Percentiles rank a stretch among this genome's conserved stretches.
phyloP scores from a whole-genome alignment of 2,113 vertebrate genomes.

The Peromyscus leucopus region DNA sequence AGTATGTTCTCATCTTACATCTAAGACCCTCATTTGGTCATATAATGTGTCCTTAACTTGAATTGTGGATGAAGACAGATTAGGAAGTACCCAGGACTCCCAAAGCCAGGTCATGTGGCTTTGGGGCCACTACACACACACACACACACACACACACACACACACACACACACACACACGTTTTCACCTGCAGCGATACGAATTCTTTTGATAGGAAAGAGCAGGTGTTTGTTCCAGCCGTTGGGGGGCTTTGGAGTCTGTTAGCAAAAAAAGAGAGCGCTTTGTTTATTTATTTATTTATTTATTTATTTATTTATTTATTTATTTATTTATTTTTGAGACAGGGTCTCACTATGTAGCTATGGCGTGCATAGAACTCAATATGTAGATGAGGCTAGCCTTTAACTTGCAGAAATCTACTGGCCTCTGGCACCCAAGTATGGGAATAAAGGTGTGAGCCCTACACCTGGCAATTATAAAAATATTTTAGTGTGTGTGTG shows the following conservation, averaged over 20 bases:
- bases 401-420: not conserved
- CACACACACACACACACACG: not conserved
- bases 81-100: not conserved
- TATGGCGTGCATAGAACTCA: too few relatives aligned
- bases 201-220: not conserved
- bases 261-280: not conserved
- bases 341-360: not conserved
- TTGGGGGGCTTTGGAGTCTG: not conserved
- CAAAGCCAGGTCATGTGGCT: not conserved
- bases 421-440: not conserved
- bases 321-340: not conserved
- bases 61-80: not conserved
- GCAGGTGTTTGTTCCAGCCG: not conserved
- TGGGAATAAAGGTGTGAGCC: not conserved
- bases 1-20: not conserved
- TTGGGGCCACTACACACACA: not conserved
- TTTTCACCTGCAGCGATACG: not conserved
- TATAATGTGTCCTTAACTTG: rapidly evolving
- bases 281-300: not conserved
- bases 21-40: not conserved
- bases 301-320: not conserved
- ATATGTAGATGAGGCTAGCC: not conserved
- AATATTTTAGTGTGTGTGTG: not conserved
- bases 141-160: not conserved
- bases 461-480: not conserved